Conservation (phyloP, 2,797 vertebrate genomes). For the Aselliscus stoliczkanus region DNA sequence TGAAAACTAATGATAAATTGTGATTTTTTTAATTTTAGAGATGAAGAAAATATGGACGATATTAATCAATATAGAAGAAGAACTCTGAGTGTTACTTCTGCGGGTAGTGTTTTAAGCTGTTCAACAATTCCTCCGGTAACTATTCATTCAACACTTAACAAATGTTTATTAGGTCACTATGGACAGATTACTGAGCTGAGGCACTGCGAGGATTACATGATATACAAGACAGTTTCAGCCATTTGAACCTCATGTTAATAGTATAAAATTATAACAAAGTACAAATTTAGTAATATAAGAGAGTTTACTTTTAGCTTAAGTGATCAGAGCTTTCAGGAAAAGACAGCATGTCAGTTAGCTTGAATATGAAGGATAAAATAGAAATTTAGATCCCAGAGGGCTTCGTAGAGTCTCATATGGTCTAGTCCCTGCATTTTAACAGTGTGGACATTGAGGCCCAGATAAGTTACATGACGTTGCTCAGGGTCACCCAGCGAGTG, state of each 20-base stretch:
- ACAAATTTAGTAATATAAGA: neutral
- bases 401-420: neutral
- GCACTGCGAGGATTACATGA: neutral
- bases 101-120: slow-evolving; percentile 86
- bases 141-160: neutral
- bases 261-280: neutral
- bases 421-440: neutral
- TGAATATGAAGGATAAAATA: neutral
- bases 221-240: neutral
- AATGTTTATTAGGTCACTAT: neutral
- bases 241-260: neutral
- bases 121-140: slow-evolving; percentile 93
- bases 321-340: neutral
- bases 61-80: slow-evolving; percentile 84
- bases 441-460: neutral
- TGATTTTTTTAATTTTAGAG: slow-evolving; percentile 80
- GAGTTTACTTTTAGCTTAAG: neutral
- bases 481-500: neutral
- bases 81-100: slow-evolving; percentile 87
- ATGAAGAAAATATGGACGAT: slow-evolving; percentile 82
- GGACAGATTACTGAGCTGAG: neutral
- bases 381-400: neutral
- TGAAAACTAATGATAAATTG: slow-evolving; percentile 1
- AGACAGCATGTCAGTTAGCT: neutral
- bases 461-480: neutral